Evolutionary conservation across 1,140 invertebrate genomes (phyloP).

Genomic region (Drosophila teissieri): DNA sequence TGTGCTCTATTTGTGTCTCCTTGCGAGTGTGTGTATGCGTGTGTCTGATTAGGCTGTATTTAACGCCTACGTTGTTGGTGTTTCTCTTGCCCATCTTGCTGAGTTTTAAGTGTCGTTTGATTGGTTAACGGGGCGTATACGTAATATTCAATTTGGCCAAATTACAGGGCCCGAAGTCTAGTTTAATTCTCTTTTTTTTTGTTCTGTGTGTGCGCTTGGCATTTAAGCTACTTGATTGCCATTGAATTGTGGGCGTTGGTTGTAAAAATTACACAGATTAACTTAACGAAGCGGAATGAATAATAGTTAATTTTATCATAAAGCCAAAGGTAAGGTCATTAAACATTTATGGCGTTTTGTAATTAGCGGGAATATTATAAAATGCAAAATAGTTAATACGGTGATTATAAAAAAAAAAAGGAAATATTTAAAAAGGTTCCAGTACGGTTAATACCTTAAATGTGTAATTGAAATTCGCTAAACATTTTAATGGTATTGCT

Average conservation of each 20-base stretch:
- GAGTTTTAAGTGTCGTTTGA: slow-evolving; percentile 58
- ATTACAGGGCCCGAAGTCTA: slow-evolving; percentile 48
- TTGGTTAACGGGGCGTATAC: slow-evolving; percentile 65
- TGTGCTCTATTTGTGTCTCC: slow-evolving; percentile 7
- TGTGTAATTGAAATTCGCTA: neutral
- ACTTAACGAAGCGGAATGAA: slow-evolving; percentile 6
- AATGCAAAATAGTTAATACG: neutral
- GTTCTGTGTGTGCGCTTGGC: slow-evolving; percentile 1
- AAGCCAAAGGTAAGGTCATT: slow-evolving; percentile 35
- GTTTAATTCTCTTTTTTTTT: neutral
- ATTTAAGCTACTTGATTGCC: slow-evolving; percentile 53
- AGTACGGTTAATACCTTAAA: neutral
- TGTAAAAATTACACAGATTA: slow-evolving; percentile 20
- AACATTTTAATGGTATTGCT: neutral
- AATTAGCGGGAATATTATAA: neutral
- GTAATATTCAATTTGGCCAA: slow-evolving; percentile 74
- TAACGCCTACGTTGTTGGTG: slow-evolving; percentile 27
- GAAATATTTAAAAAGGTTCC: neutral
- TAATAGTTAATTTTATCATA: slow-evolving; percentile 28
- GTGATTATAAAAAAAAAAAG: neutral
- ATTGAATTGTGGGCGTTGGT: slow-evolving; percentile 57
- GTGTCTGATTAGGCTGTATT: slow-evolving; percentile 62
- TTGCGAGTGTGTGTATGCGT: slow-evolving; percentile 13
- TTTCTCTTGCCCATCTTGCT: slow-evolving; percentile 25
- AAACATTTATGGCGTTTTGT: slow-evolving; percentile 6